Conservation (phyloP, 1,140 invertebrate species). For the Anastrepha ludens region DNA sequence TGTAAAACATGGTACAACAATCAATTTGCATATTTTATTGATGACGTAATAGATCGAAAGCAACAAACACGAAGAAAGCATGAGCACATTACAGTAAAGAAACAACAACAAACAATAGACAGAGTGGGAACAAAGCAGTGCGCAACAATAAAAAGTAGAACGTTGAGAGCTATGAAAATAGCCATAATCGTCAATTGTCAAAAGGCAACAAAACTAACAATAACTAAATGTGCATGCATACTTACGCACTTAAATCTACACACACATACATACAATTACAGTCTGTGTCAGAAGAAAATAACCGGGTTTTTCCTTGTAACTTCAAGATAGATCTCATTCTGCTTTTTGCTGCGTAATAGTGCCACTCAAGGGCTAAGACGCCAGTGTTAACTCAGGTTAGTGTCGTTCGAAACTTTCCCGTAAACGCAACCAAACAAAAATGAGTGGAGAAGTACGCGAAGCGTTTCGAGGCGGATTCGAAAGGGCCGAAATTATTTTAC, state of each 20-base stretch:
- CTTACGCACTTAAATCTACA: neutral
- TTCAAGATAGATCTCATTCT: too few relatives aligned
- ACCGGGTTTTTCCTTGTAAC: too few relatives aligned
- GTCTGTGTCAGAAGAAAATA: too few relatives aligned
- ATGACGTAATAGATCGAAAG: neutral
- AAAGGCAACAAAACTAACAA: neutral
- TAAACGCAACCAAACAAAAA: too few relatives aligned
- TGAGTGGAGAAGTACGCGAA: too few relatives aligned
- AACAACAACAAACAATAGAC: neutral
- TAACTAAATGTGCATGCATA: neutral
- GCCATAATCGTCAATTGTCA: constrained; percentile 32
- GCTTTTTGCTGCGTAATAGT: too few relatives aligned
- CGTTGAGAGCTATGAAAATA: constrained; percentile 14
- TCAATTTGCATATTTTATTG: constrained; percentile 23
- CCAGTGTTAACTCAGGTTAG: too few relatives aligned
- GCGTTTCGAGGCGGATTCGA: too few relatives aligned
- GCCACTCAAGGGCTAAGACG: too few relatives aligned
- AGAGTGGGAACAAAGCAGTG: neutral
- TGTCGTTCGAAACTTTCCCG: too few relatives aligned
- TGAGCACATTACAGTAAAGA: neutral
- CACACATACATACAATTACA: neutral
- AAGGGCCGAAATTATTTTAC: too few relatives aligned
- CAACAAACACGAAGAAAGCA: neutral
- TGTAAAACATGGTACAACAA: neutral
- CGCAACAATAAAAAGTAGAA: constrained; percentile 25